Evolutionary conservation across 2,797 vertebrate species (phyloP).

Genomic region (Paguma larvata): DNA sequence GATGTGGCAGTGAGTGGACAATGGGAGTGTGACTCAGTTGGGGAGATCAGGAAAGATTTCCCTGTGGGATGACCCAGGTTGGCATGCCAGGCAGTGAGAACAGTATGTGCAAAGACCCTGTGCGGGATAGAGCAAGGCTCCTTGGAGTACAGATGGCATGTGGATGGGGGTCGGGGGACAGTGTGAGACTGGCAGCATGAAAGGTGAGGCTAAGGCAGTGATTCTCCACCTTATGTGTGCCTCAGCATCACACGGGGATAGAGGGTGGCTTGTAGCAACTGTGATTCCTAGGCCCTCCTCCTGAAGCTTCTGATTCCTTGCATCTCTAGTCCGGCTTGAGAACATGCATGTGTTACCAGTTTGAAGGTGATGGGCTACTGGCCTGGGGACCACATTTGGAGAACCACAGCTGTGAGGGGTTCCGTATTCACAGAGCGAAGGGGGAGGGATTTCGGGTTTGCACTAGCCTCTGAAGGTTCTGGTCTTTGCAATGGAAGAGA

Average conservation of each 20-base stretch:
- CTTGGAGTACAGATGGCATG: too few species aligned
- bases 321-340: not conserved
- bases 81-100: not conserved
- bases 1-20: not conserved
- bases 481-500: not conserved
- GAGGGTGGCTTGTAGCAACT: not conserved
- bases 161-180: not conserved
- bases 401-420: not conserved
- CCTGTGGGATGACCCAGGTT: not conserved
- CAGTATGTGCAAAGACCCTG: not conserved
- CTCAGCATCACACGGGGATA: not conserved
- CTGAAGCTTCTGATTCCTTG: not conserved
- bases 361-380: not conserved
- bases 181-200: not conserved
- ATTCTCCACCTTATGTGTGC: not conserved
- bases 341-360: not conserved
- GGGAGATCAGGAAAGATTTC: not conserved
- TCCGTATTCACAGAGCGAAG: not conserved
- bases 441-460: not conserved
- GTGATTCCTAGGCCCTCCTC: not conserved
- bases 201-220: not conserved
- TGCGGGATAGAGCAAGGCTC: not conserved
- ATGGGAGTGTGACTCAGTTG: not conserved
- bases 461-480: not conserved
- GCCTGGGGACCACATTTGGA: not conserved